Base-by-base conservation (phyloP, 2,797 vertebrate species). In the Halcyon chelicuti region DNA sequence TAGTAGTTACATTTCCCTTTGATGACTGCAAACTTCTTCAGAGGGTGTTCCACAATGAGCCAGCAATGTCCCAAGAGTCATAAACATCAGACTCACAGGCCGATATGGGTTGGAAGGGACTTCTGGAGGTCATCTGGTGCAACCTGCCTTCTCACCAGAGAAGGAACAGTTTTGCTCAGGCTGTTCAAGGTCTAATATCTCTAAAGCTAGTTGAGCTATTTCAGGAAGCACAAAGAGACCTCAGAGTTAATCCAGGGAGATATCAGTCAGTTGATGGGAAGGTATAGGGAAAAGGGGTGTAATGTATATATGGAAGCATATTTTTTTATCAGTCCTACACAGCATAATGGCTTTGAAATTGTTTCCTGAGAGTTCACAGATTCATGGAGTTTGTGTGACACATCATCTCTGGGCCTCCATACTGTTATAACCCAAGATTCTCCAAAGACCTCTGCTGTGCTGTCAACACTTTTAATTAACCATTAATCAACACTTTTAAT, bases 361-460 rank as follows among this genome's bases (percentile, higher is more conserved):
- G 16, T 71, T 93, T 89, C 60, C 57, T 46, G 26, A 52, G 40
- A 40, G 15, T 63, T 86, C 52, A 66, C 4, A 55, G 60, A 40
- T 79, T 51, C 23, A 35, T 23, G 22, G 72, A 83, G 5, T 9
- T 95, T 65, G 49, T 71, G 40, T 42, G 57, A 61, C 49, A 74
- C 25, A 2, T 79, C 47, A 73, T 26, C 23, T 86, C 63, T 63
- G 47, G 52, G 65, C 58, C 40, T 86, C 75, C 6, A 39, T 7
- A 25, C 28, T 1, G 1, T 55, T 90, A 66, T 20, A 86, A 66
- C 46, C 49, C 55, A 67, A 49, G 75, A 68, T 83, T 72, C 76
- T 91, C 83, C n/a, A 55, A 86, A 93, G 65, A 95, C 70, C 54
- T 75, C 62, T 81, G 23, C 71, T 89, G 42, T 52, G 71, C 37